phyloP scores from a whole-genome alignment of 2,113 vertebrate genomes.

The Eleginops maclovinus region DNA sequence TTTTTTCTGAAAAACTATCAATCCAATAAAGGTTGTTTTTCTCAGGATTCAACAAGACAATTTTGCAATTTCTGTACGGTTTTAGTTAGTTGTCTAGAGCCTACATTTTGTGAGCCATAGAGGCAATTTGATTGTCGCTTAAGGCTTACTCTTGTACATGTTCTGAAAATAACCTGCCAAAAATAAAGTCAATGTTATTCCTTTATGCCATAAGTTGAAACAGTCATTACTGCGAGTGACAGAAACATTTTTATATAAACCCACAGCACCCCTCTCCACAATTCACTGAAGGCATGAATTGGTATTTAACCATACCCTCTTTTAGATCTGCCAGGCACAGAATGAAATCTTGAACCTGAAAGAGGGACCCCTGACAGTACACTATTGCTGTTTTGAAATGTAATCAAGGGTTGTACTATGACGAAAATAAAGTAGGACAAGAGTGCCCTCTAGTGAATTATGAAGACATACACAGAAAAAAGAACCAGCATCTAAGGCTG shows the following conservation, averaged over 20 bases:
- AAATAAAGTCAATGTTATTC: background rate
- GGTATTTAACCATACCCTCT: background rate
- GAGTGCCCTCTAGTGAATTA: slow-evolving; percentile 68
- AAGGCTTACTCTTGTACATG: background rate
- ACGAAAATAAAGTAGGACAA: slow-evolving; percentile 17
- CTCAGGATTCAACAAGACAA: background rate
- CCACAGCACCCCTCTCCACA: background rate
- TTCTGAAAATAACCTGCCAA: background rate
- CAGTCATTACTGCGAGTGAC: background rate
- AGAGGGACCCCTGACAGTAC: background rate
- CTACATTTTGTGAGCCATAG: background rate
- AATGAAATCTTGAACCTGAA: background rate
- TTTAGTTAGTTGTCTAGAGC: background rate
- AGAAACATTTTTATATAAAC: background rate
- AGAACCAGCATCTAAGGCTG: background rate
- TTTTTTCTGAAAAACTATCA: background rate
- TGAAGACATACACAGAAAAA: background rate
- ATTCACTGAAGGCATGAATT: background rate
- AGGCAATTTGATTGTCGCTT: background rate
- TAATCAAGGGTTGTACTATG: background rate
- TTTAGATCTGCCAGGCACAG: slow-evolving; percentile 1
- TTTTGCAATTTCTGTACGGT: background rate
- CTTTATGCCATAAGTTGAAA: background rate
- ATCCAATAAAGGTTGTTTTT: background rate
- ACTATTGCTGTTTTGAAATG: slow-evolving; percentile 1